These are phyloP conservation scores for Spodoptera littoralis DNA, from an alignment of 2,888 invertebrate genomes.

Conservation along the genomic window DNA sequence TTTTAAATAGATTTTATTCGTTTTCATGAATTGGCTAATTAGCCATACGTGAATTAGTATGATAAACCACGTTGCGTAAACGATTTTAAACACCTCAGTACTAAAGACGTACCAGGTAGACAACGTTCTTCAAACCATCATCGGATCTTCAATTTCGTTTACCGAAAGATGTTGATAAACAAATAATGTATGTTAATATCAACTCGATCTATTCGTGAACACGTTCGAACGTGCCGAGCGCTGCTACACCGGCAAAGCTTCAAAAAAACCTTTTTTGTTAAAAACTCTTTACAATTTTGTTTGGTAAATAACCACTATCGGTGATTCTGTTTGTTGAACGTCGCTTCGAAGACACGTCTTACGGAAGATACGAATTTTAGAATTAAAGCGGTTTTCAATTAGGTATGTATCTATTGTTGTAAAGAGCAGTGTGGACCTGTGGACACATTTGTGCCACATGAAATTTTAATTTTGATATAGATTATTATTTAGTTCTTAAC, in stretches of 20 bases:
- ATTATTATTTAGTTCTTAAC: no score
- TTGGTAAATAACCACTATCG: conserved; percentile 37
- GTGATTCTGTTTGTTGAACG: conserved; percentile 17
- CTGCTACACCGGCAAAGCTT: conserved; percentile 19
- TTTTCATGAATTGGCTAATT: no score
- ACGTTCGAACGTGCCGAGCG: conserved; percentile 44
- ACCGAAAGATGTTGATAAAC: conserved; percentile 21
- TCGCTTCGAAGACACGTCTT: conserved; percentile 14
- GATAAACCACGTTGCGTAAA: no score
- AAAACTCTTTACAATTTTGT: conserved; percentile 31
- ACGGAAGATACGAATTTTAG: background rate
- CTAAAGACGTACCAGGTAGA: no score
- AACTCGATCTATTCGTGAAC: conserved; percentile 41
- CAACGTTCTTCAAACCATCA: background rate
- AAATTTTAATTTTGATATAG: no score
- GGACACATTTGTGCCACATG: no score
- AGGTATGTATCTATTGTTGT: no score
- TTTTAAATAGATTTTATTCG: no score
- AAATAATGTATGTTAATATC: conserved; percentile 37
- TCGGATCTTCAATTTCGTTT: conserved; percentile 10
- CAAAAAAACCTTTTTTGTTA: conserved; percentile 15
- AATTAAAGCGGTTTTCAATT: no score
- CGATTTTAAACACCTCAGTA: no score
- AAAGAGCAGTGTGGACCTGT: no score
- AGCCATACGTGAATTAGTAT: no score